Evolutionary conservation across 2,888 invertebrate genomes (phyloP).

Genomic region (Macrosoma leucophasiata): DNA sequence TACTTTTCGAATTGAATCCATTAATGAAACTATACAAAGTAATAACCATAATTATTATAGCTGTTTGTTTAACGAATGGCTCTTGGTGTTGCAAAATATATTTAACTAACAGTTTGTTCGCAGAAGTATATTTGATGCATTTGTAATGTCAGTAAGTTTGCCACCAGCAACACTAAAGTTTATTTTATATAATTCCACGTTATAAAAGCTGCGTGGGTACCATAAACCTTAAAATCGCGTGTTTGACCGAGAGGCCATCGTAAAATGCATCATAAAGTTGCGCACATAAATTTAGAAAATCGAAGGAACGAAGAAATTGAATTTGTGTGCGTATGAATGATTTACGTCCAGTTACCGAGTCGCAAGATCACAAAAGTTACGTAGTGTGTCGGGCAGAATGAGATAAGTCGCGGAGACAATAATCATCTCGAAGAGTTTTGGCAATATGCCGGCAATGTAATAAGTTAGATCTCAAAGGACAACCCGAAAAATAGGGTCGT

Average conservation of each 20-base stretch:
- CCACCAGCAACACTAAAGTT: conserved; percentile 25
- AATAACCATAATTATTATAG: conserved; percentile 62
- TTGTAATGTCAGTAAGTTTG: conserved; percentile 24
- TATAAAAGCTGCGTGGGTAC: conserved; percentile 55
- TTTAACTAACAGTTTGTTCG: too few relatives aligned
- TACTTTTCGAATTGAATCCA: conserved; percentile 65
- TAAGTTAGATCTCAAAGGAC: conserved; percentile 53
- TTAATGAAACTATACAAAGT: conserved; percentile 60
- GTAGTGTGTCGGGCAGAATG: conserved; percentile 32
- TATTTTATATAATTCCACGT: conserved; percentile 52
- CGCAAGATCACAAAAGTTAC: conserved; percentile 6
- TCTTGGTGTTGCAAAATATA: too few relatives aligned
- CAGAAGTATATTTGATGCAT: too few relatives aligned
- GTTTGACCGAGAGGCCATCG: conserved; percentile 64
- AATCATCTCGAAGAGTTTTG: conserved; percentile 47
- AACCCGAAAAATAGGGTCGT: conserved; percentile 44
- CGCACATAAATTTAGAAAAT: conserved; percentile 62
- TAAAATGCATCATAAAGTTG: conserved; percentile 64
- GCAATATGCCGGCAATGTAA: conserved; percentile 51
- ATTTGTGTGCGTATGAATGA: conserved; percentile 33
- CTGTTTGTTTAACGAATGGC: conserved; percentile 50
- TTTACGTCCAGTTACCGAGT: conserved; percentile 17
- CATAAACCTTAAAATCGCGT: conserved; percentile 61
- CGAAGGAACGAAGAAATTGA: conserved; percentile 47
- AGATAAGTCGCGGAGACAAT: conserved; percentile 42